A percentile compares a stretch with the other conserved stretches of the same genome.
Conservation (phyloP, 2,888 invertebrate genomes). For the Drosophila phalerata region DNA sequence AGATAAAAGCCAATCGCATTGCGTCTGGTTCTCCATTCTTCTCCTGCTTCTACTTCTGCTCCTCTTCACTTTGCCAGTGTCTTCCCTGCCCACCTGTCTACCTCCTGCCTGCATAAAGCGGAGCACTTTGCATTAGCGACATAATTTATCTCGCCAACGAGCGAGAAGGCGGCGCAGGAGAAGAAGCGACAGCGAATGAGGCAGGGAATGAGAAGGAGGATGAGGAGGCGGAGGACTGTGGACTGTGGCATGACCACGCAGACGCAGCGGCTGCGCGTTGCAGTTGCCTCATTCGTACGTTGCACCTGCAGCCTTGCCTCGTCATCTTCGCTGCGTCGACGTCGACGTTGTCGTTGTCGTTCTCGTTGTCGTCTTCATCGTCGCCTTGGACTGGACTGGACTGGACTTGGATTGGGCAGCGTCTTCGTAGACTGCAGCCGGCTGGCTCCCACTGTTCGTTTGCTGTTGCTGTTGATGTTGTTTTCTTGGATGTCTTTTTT, state of each 20-base stretch:
- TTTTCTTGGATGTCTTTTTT: slow-evolving; percentile 51
- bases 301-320: slow-evolving; percentile 81
- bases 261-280: slow-evolving; percentile 75
- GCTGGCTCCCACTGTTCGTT: slow-evolving; percentile 74
- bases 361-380: slow-evolving; percentile 76
- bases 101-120: slow-evolving; percentile 77
- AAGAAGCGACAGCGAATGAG: slow-evolving; percentile 19
- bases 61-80: slow-evolving; percentile 4
- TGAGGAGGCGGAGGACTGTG: slow-evolving; percentile 18
- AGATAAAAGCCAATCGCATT: slow-evolving; percentile 76
- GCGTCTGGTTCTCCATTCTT: slow-evolving; percentile 67
- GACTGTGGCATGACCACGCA: slow-evolving; percentile 72
- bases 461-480: slow-evolving; percentile 53
- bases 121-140: slow-evolving; percentile 86
- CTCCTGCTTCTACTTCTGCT: slow-evolving; percentile 14
- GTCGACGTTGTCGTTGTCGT: slow-evolving; percentile 60
- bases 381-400: slow-evolving; percentile 55
- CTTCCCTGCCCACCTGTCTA: slow-evolving; percentile 9
- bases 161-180: slow-evolving; percentile 41
- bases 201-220: slow-evolving; percentile 13
- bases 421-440: slow-evolving; percentile 49
- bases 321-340: slow-evolving; percentile 68
- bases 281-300: slow-evolving; percentile 57
- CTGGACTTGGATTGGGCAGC: slow-evolving; percentile 24
- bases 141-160: slow-evolving; percentile 85